Evolutionary conservation across 1,140 invertebrate species (phyloP), one percentile per base, ranked within the genome.

Genomic region (Bombus confusus): DNA sequence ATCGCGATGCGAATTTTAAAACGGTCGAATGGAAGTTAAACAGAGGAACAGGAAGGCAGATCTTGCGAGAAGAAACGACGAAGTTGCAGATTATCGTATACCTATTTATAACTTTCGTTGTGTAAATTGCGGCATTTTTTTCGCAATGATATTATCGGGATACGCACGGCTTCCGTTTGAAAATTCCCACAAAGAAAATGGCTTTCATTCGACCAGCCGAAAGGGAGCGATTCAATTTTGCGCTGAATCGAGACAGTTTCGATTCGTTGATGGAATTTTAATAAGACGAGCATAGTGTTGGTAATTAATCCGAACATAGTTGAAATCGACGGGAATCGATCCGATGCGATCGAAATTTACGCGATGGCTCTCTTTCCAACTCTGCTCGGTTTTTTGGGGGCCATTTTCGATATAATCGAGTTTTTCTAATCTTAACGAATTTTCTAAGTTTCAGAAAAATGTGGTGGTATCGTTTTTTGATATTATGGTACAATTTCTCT

Each of bases 231-330:
- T 80, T n/a, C 78, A n/a, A 68, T 80, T 80, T 69, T 37, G 15
- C 18, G 80, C 3, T 41, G n/a, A 72, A 73, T 43, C 22, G 12
- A 43, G 31, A 68, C 25, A 6, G 18, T 62, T 62, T 81, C 34
- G 28, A 15, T 31, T n/a, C n/a, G 68, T 31, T 34, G 37, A 73
- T 73, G n/a, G 69, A 73, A 81, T 73, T 82, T 82, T 82, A 82
- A 82, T 74, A 43, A 57, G n/a, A 15, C 52, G 22, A 25, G 43
- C 34, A 82, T n/a, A 10, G 39, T 43, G 15, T 64, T 43, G 71
- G 12, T 52, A 37, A 64, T 82, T 75, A 82, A 75, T 34, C 15
- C 28, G 64, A 66, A 22, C 3, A 34, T 34, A 66, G 28, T 62
- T 13, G 25, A 13, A n/a, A n/a, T 62, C 28, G 28, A 62, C 12